phyloP scores from a whole-genome alignment of 2,888 invertebrate genomes.

The Euproctis similis region DNA sequence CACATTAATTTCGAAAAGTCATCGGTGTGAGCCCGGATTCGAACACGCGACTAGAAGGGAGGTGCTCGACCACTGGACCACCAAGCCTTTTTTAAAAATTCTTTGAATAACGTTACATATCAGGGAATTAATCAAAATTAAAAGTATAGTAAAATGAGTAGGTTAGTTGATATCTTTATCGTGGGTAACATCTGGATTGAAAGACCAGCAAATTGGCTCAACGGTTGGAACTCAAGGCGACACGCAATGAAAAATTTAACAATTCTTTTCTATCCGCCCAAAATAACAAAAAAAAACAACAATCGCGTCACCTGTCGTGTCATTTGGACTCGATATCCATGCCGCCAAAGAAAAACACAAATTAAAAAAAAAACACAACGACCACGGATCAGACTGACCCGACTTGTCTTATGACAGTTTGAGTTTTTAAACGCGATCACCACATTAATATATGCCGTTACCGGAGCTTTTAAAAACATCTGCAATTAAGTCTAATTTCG shows the following conservation, averaged over 20 bases:
- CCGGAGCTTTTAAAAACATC: too few species aligned
- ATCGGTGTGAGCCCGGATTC: too few species aligned
- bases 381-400: slow-evolving; percentile 55
- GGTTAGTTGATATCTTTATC: slow-evolving; percentile 43
- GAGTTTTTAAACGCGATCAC: slow-evolving; percentile 19
- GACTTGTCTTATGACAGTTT: slow-evolving; percentile 53
- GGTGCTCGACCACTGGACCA: too few species aligned
- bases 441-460: slow-evolving; percentile 10
- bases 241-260: slow-evolving; percentile 72
- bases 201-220: slow-evolving; percentile 58
- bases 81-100: too few species aligned
- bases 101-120: too few species aligned
- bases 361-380: slow-evolving; percentile 56
- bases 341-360: slow-evolving; percentile 69
- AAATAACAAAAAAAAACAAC: slow-evolving; percentile 44
- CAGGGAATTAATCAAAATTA: too few species aligned
- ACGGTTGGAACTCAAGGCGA: slow-evolving; percentile 43
- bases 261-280: slow-evolving; percentile 48
- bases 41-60: too few species aligned
- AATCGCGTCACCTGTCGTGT: slow-evolving; percentile 75
- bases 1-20: too few species aligned
- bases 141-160: too few species aligned
- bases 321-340: slow-evolving; percentile 71
- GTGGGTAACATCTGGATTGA: slow-evolving; percentile 57
- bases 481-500: too few species aligned